These are phyloP conservation scores for Xyrichtys novacula DNA, from an alignment of 2,797 vertebrate genomes.

Conservation along the genomic window DNA sequence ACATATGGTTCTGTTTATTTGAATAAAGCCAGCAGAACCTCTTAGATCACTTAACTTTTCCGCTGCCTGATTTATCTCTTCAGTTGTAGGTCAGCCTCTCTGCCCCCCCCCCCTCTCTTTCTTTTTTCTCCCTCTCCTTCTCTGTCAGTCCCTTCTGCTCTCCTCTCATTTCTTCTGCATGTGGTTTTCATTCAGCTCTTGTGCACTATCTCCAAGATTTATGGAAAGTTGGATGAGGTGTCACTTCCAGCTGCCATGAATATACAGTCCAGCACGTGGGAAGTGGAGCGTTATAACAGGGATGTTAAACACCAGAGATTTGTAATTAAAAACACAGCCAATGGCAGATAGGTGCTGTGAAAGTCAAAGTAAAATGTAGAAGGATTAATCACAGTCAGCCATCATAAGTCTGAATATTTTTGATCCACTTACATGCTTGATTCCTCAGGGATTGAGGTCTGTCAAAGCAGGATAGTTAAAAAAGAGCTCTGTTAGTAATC, in stretches of 20 bases:
- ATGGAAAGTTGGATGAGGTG: constrained; percentile 84
- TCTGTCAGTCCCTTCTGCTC: constrained; percentile 33
- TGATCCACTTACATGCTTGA: not conserved
- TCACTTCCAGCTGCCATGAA: constrained; percentile 79
- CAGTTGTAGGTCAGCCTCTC: constrained; percentile 56
- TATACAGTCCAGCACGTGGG: constrained; percentile 71
- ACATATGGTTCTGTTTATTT: constrained; percentile 75
- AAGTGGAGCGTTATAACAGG: constrained; percentile 70
- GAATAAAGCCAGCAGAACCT: constrained; percentile 55
- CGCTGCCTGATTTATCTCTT: constrained; percentile 71
- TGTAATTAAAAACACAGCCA: constrained; percentile 22
- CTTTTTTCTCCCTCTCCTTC: constrained; percentile 34
- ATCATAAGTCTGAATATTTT: not conserved
- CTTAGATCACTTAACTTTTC: constrained; percentile 76
- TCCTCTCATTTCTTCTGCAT: constrained; percentile 72
- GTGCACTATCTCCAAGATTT: constrained; percentile 81
- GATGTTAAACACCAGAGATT: constrained; percentile 62
- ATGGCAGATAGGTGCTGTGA: not conserved
- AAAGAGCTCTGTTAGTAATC: constrained; percentile 5
- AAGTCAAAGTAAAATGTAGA: constrained; percentile 7
- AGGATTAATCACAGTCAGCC: not conserved
- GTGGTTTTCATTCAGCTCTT: constrained; percentile 82
- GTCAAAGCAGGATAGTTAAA: not conserved
- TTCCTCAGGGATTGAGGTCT: not conserved
- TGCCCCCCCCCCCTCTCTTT: not conserved